These are phyloP conservation scores for Limnephilus rhombicus DNA, from an alignment of 2,888 invertebrate genomes.

Conservation along the genomic window DNA sequence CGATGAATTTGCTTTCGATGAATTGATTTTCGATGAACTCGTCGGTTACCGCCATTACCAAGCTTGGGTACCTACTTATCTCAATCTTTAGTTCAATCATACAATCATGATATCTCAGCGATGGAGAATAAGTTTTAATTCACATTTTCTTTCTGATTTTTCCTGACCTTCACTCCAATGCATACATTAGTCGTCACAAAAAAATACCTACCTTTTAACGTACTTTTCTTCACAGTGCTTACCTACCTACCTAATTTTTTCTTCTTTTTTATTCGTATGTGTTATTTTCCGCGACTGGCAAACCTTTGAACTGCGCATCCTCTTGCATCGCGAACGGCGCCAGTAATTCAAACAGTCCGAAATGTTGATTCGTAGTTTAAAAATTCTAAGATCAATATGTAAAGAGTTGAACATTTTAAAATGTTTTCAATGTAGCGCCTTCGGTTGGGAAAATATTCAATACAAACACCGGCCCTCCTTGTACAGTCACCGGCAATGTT, in stretches of 20 bases:
- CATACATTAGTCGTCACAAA: no score
- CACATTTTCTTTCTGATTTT: background rate
- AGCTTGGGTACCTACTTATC: background rate
- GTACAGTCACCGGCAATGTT: constrained; percentile 38
- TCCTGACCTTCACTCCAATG: no score
- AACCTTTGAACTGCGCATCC: background rate
- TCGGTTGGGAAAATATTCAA: constrained; percentile 48
- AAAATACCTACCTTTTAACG: no score
- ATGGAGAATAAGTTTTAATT: background rate
- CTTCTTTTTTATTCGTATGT: background rate
- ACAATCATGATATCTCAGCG: background rate
- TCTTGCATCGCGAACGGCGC: background rate
- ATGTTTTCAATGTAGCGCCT: constrained; percentile 53
- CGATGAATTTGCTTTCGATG: no score
- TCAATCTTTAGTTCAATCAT: no score
- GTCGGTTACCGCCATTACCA: background rate
- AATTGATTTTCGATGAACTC: no score
- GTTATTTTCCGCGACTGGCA: background rate
- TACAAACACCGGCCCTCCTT: constrained; percentile 38
- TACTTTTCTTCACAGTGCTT: background rate
- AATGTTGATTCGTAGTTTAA: background rate
- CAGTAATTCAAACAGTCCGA: background rate
- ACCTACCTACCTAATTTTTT: no score
- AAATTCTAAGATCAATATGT: constrained; percentile 19
- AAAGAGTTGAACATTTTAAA: constrained; percentile 49